Evolutionary conservation across 2,888 invertebrate genomes (phyloP).

Genomic region (Cremastinae sp.): DNA sequence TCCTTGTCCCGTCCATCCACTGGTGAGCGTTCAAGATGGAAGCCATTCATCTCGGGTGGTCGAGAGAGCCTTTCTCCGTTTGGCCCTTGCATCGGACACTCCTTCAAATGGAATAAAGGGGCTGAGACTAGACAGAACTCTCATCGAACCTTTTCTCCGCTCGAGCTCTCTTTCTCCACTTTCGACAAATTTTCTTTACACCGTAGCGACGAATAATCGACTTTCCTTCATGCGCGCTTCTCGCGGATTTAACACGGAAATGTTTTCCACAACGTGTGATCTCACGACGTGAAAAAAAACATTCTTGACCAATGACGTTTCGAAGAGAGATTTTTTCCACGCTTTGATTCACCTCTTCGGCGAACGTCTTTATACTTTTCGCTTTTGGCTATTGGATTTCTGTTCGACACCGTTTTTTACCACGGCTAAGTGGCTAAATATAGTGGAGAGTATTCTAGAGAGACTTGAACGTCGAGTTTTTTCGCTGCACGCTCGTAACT

Average conservation of each 20-base stretch:
- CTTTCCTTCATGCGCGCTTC: conserved; percentile 64
- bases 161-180: conserved; percentile 53
- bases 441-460: conserved; percentile 27
- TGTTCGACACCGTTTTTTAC: conserved; percentile 47
- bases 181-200: conserved; percentile 58
- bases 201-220: conserved; percentile 56
- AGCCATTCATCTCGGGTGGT: conserved; percentile 69
- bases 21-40: conserved; percentile 70
- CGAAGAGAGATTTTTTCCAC: conserved; percentile 37
- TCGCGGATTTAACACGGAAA: conserved; percentile 52
- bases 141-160: conserved; percentile 38
- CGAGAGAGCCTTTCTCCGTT: conserved; percentile 54
- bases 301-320: conserved; percentile 29
- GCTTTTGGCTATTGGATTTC: conserved; percentile 37
- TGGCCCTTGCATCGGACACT: conserved; percentile 38
- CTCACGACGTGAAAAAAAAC: conserved; percentile 17
- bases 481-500: conserved; percentile 47
- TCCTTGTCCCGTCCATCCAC: conserved; percentile 63
- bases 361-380: conserved; percentile 34
- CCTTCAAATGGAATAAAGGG: conserved; percentile 55
- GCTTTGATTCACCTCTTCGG: conserved; percentile 31
- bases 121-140: conserved; percentile 55
- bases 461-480: conserved; percentile 42
- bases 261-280: conserved; percentile 44
- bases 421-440: conserved; percentile 42